Conservation (phyloP, 2,888 invertebrate genomes). For the Endotricha flammealis region DNA sequence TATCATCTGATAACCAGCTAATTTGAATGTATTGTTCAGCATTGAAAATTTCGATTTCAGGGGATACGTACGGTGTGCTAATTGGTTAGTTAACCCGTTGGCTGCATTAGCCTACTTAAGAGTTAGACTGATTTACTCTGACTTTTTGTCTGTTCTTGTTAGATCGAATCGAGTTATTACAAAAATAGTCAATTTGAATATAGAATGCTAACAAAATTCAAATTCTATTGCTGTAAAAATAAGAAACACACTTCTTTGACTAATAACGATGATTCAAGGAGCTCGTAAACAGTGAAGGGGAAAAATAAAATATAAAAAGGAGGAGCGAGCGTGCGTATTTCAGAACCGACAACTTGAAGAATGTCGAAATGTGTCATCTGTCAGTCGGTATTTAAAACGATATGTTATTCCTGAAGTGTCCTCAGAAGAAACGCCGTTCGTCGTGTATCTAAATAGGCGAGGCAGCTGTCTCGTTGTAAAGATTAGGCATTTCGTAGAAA, state of each 20-base stretch:
- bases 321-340: constrained; percentile 52
- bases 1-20: constrained; percentile 11
- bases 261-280: constrained; percentile 26
- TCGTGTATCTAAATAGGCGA: constrained; percentile 65
- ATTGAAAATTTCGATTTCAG: constrained; percentile 19
- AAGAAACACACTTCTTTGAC: constrained; percentile 32
- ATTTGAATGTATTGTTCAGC: constrained; percentile 3
- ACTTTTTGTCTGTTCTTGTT: constrained; percentile 58
- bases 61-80: constrained; percentile 26
- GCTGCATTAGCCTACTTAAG: constrained; percentile 46
- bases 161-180: constrained; percentile 41
- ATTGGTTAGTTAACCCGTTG: constrained; percentile 49
- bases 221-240: constrained; percentile 25
- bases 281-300: constrained; percentile 34
- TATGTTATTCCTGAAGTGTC: constrained; percentile 72
- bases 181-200: constrained; percentile 27
- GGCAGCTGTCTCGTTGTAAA: constrained; percentile 62
- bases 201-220: constrained; percentile 19
- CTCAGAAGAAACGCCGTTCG: constrained; percentile 43
- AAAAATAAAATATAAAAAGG: constrained; percentile 61
- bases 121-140: constrained; percentile 43
- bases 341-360: constrained; percentile 76
- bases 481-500: constrained; percentile 51
- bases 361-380: constrained; percentile 78
- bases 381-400: constrained; percentile 76